Base-by-base conservation (phyloP, 2,797 vertebrate genomes). In the Microtus agrestis region DNA sequence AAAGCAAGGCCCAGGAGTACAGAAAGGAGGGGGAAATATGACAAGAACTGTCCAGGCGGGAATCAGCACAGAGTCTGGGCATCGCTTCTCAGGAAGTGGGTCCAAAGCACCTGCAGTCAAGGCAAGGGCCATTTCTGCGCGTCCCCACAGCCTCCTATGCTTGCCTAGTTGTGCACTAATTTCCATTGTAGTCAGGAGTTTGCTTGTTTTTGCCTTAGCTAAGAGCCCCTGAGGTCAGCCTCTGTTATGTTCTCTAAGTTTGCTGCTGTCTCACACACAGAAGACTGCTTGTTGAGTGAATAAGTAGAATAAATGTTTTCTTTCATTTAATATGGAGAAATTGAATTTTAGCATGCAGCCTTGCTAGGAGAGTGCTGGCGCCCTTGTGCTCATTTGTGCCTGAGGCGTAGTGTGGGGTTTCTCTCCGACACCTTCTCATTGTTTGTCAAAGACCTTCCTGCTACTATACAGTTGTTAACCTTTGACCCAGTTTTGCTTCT, bases 271-370 rank as follows among this genome's bases (percentile, higher is more conserved):
- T 79, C 29, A 73, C 29, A 79, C 61, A 74, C 17, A 67, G 31
- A 94, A 14, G 14, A 40, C 37, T 59, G 37, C 86, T 71, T 90
- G 27, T 76, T 90, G 81, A 92, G 59, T 86, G 81, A 95, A 67
- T 79, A 37, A 63, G 65, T 46, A 84, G 37, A 78, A 19, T 76
- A 63, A 76, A 81, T 82, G 56, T 61, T 61, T n/a, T 29, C n/a
- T 17, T 56, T 92, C 79, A 78, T 63, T 59, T 89, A 89, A 29
- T 90, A 87, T 89, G 37, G 21, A 29, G 21, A 78, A 86, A 87
- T 71, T 94, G 81, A 78, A 43, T 78, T 89, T 89, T 59, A 82
- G 43, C 54, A 65, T 77, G 78, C 27, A 84, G 7, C 48, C 3
- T 51, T 87, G 65, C 34, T 78, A 77, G 76, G 29, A 86, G 54